A percentile compares a stretch with the other conserved stretches of the same genome.
These are phyloP conservation scores for Chymomyza caudatula DNA, from an alignment of 2,888 invertebrate genomes.

Conservation along the genomic window DNA sequence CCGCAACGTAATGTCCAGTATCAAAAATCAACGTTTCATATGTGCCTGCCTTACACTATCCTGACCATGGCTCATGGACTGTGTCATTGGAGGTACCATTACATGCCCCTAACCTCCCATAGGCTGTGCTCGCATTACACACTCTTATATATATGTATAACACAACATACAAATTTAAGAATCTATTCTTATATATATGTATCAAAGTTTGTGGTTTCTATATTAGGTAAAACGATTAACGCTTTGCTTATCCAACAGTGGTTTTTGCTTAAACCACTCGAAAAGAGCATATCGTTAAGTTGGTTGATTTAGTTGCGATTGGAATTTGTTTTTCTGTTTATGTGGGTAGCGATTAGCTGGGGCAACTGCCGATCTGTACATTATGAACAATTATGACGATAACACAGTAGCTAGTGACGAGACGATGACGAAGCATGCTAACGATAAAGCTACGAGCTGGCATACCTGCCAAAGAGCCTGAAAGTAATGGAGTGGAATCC, in stretches of 20 bases:
- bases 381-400: too few species aligned
- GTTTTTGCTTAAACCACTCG: slow-evolving; percentile 21
- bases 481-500: too few species aligned
- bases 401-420: too few species aligned
- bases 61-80: slow-evolving; percentile 29
- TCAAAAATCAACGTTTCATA: slow-evolving; percentile 39
- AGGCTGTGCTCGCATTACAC: neutral
- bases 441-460: too few species aligned
- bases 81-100: slow-evolving; percentile 4
- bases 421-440: too few species aligned
- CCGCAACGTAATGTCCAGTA: slow-evolving; percentile 44
- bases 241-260: too few species aligned
- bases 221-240: neutral
- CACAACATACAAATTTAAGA: neutral
- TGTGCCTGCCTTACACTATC: slow-evolving; percentile 21
- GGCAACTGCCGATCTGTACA: too few species aligned
- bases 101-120: neutral
- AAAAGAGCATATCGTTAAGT: slow-evolving; percentile 49
- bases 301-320: too few species aligned
- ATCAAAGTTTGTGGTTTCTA: neutral
- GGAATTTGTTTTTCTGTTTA: too few species aligned
- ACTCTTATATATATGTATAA: slow-evolving; percentile 3
- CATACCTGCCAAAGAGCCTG: too few species aligned
- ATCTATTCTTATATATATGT: neutral
- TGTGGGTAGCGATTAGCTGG: too few species aligned